phyloP scores from a whole-genome alignment of 2,797 vertebrate genomes.

The Etheostoma perlongum region DNA sequence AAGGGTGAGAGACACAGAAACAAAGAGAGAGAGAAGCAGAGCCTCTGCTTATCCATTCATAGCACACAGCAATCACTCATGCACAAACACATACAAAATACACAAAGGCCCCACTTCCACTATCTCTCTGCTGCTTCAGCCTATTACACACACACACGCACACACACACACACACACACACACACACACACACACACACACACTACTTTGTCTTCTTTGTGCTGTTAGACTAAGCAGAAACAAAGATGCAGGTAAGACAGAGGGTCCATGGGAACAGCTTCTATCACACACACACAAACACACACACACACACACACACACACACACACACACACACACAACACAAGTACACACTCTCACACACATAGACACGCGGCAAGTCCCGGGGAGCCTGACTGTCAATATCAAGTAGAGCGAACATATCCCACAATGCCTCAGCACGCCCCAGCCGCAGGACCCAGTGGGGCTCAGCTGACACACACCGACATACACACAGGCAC shows the following conservation, averaged over 20 bases:
- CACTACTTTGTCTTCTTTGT: slow-evolving; percentile 76
- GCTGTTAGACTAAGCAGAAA: slow-evolving; percentile 83
- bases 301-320: slow-evolving; percentile 23
- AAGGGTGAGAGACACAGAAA: slow-evolving; percentile 44
- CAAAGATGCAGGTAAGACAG: slow-evolving; percentile 84
- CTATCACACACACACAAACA: slow-evolving; percentile 46
- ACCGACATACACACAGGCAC: slow-evolving; percentile 57
- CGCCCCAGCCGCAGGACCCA: slow-evolving; percentile 76
- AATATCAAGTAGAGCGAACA: slow-evolving; percentile 83
- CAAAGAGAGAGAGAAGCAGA: slow-evolving; percentile 48
- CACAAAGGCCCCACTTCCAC: slow-evolving; percentile 74
- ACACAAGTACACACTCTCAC: slow-evolving; percentile 43
- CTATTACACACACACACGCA: slow-evolving; percentile 48
- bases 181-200: slow-evolving; percentile 45
- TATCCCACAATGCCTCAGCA: slow-evolving; percentile 82
- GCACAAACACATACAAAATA: slow-evolving; percentile 80
- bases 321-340: too few species aligned
- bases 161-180: slow-evolving; percentile 44
- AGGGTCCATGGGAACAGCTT: slow-evolving; percentile 74
- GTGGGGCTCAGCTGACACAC: slow-evolving; percentile 72
- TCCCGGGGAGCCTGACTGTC: slow-evolving; percentile 81
- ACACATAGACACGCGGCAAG: slow-evolving; percentile 64
- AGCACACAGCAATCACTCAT: slow-evolving; percentile 79
- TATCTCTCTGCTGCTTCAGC: slow-evolving; percentile 61
- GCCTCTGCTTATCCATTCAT: slow-evolving; percentile 76